Evolutionary conservation across 2,797 vertebrate genomes (phyloP).

Genomic region (Hydrocynus forskahlii): DNA sequence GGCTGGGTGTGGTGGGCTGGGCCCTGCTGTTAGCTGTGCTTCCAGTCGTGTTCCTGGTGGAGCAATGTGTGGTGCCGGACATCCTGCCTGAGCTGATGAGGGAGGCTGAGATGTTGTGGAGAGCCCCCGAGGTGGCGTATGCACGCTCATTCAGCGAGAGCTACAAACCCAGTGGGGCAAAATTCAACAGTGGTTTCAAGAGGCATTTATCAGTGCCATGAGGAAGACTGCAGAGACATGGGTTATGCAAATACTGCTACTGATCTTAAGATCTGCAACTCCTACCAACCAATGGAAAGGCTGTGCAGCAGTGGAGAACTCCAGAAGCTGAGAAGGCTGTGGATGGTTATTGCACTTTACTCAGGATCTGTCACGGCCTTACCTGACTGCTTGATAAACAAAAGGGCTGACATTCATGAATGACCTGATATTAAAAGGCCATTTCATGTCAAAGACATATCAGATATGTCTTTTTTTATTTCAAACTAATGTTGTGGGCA

Average conservation of each 20-base stretch:
- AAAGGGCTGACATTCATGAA: neutral
- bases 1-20: constrained; percentile 78
- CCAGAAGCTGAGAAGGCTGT: neutral
- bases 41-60: constrained; percentile 64
- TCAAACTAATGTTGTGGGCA: neutral
- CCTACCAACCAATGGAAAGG: neutral
- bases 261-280: constrained; percentile 2
- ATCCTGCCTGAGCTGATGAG: constrained; percentile 71
- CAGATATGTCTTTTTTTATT: too few species aligned
- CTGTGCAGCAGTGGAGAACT: neutral
- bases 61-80: constrained; percentile 73
- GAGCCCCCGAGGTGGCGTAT: constrained; percentile 31
- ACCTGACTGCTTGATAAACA: constrained; percentile 2
- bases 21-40: constrained; percentile 63
- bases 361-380: neutral
- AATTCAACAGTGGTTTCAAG: constrained; percentile 33
- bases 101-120: constrained; percentile 61
- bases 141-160: constrained; percentile 59
- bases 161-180: constrained; percentile 16
- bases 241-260: neutral
- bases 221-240: constrained; percentile 33
- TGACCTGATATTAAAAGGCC: neutral
- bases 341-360: constrained; percentile 24
- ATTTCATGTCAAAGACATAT: neutral
- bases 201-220: constrained; percentile 65